phyloP scores from a whole-genome alignment of 2,888 invertebrate genomes.

The Eupithecia abbreviata region DNA sequence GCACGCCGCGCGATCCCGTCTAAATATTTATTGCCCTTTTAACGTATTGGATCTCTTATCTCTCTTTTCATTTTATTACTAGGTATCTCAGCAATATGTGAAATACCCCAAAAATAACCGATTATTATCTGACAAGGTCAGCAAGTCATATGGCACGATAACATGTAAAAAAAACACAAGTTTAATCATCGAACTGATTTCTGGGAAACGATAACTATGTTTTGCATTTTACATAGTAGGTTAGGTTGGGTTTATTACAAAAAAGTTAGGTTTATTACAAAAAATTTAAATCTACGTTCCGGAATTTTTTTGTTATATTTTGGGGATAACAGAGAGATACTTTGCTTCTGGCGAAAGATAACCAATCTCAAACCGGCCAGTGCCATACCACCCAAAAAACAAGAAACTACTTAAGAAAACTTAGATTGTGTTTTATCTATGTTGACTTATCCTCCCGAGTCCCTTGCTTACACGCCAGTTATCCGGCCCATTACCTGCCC shows the following conservation, averaged over 20 bases:
- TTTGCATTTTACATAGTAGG: not conserved
- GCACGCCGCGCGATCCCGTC: slow-evolving; percentile 12
- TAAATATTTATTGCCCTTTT: slow-evolving; percentile 36
- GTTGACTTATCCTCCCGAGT: not conserved
- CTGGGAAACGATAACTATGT: not conserved
- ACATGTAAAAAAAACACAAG: not conserved
- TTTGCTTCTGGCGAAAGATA: not conserved
- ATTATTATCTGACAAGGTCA: not conserved
- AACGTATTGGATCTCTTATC: slow-evolving; percentile 13
- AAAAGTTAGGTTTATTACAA: no score
- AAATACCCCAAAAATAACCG: not conserved
- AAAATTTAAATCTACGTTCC: no score
- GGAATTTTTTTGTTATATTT: not conserved
- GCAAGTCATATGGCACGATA: not conserved
- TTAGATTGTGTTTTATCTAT: not conserved
- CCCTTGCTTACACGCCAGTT: slow-evolving; percentile 3
- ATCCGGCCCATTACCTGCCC: slow-evolving; percentile 33
- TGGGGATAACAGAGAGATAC: not conserved
- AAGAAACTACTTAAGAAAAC: not conserved
- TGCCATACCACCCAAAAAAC: not conserved
- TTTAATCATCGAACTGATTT: not conserved
- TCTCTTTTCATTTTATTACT: not conserved
- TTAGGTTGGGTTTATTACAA: no score
- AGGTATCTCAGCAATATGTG: not conserved
- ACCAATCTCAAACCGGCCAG: not conserved